phyloP scores from a whole-genome alignment of 2,113 vertebrate genomes.

The Coracopsis vasa region DNA sequence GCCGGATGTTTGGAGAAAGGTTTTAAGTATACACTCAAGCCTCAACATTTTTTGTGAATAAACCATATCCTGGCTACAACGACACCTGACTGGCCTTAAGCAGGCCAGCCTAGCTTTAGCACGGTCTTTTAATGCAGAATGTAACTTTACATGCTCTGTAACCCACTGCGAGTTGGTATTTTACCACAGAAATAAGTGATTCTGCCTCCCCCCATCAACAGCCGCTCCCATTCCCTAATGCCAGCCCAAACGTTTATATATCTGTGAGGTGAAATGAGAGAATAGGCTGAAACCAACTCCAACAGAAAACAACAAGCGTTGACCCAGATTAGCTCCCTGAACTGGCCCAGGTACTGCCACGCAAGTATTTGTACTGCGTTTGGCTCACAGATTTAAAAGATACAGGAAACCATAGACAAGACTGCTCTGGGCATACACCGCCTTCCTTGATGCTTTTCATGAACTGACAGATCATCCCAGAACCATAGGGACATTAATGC shows the following conservation, averaged over 20 bases:
- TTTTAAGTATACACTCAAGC: neutral
- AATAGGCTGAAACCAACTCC: neutral
- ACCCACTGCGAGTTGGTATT: neutral
- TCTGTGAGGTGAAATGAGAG: neutral
- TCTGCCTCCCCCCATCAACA: neutral
- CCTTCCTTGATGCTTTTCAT: neutral
- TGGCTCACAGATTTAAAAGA: neutral
- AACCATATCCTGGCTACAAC: neutral
- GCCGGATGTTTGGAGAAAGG: neutral
- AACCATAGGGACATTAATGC: neutral
- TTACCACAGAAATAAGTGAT: rapidly evolving
- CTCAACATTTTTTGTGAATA: neutral
- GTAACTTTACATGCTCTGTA: rapidly evolving
- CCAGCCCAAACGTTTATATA: neutral
- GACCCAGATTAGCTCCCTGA: neutral
- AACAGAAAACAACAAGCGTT: neutral
- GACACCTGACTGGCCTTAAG: neutral
- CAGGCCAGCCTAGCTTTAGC: neutral
- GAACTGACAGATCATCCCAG: neutral
- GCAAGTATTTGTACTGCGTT: neutral
- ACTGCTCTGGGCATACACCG: rapidly evolving
- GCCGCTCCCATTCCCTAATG: neutral
- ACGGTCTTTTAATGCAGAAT: neutral
- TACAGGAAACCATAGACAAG: neutral
- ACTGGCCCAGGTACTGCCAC: neutral